Evolutionary conservation across 2,888 invertebrate species (phyloP).

Genomic region (Metopia argyrocephala): DNA sequence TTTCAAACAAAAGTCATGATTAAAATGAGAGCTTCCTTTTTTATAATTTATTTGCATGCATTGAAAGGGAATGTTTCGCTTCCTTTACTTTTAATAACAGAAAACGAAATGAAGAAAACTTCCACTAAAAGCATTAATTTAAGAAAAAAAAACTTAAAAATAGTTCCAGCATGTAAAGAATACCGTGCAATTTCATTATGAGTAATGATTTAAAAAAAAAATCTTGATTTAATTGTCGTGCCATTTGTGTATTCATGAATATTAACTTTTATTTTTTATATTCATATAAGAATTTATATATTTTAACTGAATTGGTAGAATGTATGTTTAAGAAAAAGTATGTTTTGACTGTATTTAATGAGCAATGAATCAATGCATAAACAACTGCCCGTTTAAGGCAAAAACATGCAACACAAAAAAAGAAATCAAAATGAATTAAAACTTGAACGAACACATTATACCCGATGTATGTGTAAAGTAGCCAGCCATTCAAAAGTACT

Average conservation of each 20-base stretch:
- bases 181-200: background rate
- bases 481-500: no score
- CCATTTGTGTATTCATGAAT: no score
- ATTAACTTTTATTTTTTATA: no score
- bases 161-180: background rate
- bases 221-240: background rate
- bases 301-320: no score
- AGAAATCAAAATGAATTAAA: background rate
- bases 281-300: no score
- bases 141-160: background rate
- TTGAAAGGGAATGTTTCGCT: background rate
- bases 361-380: background rate
- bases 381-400: background rate
- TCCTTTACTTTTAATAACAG: background rate
- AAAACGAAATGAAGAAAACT: background rate
- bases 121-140: background rate
- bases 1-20: background rate
- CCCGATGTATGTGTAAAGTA: no score
- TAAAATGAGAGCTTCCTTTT: background rate
- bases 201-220: background rate
- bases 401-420: background rate
- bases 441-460: background rate
- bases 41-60: background rate
- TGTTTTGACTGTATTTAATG: background rate
- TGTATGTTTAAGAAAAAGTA: background rate